phyloP scores from a whole-genome alignment of 2,888 invertebrate genomes.

The Beris chalybata region DNA sequence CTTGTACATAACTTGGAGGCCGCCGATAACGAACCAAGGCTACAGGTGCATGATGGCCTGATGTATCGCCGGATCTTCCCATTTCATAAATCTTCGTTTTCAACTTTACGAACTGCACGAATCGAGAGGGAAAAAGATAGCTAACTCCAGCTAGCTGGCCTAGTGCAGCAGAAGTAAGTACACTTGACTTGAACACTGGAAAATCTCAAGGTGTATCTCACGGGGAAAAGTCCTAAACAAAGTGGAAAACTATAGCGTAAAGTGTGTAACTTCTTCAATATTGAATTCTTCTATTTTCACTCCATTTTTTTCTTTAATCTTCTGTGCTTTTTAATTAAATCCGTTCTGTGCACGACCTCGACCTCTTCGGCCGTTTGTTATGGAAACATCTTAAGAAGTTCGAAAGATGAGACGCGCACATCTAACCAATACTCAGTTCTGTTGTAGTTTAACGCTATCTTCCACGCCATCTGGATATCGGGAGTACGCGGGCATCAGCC shows the following conservation, averaged over 20 bases:
- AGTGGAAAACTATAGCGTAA: no score
- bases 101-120: conserved; percentile 30
- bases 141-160: no score
- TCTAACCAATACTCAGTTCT: conserved; percentile 16
- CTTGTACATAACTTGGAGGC: conserved; percentile 17
- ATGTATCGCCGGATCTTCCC: conserved; percentile 21
- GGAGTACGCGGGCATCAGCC: conserved; percentile 21
- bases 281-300: no score
- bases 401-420: no score
- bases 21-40: conserved; percentile 1
- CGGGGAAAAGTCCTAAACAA: no score
- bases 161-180: no score
- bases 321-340: conserved; percentile 29
- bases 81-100: conserved; percentile 32
- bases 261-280: no score
- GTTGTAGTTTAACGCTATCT: conserved; percentile 24
- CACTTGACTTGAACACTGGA: no score
- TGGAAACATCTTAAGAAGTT: conserved; percentile 17
- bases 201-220: no score
- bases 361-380: conserved; percentile 30
- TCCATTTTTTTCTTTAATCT: conserved; percentile 4
- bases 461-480: conserved; percentile 11
- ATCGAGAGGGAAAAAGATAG: not conserved
- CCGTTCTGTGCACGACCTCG: conserved; percentile 31
- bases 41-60: conserved; percentile 25